Base-by-base conservation (phyloP, 2,888 invertebrate species). In the Myathropa florea region DNA sequence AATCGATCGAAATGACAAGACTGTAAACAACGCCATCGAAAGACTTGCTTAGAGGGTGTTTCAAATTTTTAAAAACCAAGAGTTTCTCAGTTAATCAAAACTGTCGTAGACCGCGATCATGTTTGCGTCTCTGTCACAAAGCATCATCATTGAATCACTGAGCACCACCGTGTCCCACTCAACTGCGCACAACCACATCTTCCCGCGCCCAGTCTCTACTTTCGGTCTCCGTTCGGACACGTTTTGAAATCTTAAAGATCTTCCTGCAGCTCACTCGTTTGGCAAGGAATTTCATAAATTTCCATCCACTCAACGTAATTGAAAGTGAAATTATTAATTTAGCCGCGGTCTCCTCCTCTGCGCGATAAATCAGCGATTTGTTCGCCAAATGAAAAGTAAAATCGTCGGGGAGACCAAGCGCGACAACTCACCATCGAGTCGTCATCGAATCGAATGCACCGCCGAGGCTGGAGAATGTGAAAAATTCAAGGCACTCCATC, bases 381-480 rank as follows among this genome's bases (percentile, higher is more conserved):
- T 82, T 68, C 73, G 68, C 36, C 72, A 82, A 81, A 78, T 73
- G 82, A 82, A 85, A 85, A 85, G 85, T 60, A 60, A 85, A 85
- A 77, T 85, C 77, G 81, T 63, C 71, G 21, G 67, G 67, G 65
- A 75, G 70, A 80, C 65, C 55, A 9, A 33, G 33, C 33, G 24
- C 70, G 28, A 75, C 75, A 57, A 70, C 33, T 68, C 63, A 36
- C 36, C 21, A 55, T 60, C 46, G 21, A 65, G 67, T 73, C 68
- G 39, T 12, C 14, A 46, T 33, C 60, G 71, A 9, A 59, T 53
- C n/a, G n/a, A n/a, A 65, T 4, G 6, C 55, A 63, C 61, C 28
- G 10, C 39, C 67, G 46, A 26, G 59, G 53, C 53, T 59, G 53
- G 77, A 78, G 77, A 77, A 85, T 85, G 85, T 78, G 73, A 70